phyloP scores from a whole-genome alignment of 2,797 vertebrate genomes.

The Columba guinea region DNA sequence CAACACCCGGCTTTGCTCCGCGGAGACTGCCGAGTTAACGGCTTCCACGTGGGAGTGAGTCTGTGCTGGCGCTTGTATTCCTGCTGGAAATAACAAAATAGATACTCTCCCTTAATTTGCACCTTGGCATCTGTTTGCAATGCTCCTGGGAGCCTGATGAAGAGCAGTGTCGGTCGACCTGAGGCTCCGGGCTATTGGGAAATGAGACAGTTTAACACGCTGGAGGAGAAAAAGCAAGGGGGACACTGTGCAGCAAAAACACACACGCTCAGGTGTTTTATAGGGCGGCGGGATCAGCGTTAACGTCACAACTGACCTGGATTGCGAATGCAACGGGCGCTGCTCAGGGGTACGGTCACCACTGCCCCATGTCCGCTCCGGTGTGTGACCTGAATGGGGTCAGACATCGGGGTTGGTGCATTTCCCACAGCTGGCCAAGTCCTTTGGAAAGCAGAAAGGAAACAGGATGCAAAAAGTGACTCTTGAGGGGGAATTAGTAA shows the following conservation, averaged over 20 bases:
- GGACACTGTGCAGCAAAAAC: not conserved
- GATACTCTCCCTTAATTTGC: not conserved
- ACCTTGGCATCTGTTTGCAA: not conserved
- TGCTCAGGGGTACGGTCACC: not conserved
- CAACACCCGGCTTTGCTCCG: not conserved
- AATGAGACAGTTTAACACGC: not conserved
- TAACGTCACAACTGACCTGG: not conserved
- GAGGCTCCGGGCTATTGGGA: not conserved
- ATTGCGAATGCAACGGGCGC: not conserved
- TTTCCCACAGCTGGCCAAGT: not conserved
- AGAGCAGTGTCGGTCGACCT: not conserved
- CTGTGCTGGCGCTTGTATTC: not conserved
- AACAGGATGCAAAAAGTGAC: not conserved
- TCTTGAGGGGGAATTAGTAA: not conserved
- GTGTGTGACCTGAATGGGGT: not conserved
- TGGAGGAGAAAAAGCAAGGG: not conserved
- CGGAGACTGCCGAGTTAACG: not conserved
- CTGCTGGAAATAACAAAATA: not conserved
- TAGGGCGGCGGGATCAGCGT: not conserved
- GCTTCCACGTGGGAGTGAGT: not conserved
- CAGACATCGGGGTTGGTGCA: not conserved
- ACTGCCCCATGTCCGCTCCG: rapidly evolving
- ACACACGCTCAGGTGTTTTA: not conserved
- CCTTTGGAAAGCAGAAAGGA: not conserved
- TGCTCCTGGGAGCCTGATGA: not conserved